phyloP scores from a whole-genome alignment of 2,888 invertebrate species.

The Ametastegia equiseti region DNA sequence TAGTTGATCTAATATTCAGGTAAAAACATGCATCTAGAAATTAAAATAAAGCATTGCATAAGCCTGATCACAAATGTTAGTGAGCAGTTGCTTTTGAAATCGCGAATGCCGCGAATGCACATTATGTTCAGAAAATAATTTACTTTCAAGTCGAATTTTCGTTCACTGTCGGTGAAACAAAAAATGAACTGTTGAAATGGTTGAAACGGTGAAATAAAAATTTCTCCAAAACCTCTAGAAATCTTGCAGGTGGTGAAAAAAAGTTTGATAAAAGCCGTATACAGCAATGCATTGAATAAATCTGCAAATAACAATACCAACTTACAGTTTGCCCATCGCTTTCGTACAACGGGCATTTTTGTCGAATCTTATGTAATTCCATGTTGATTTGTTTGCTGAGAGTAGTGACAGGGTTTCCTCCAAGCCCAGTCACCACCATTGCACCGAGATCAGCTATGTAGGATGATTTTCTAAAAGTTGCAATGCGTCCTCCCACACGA shows the following conservation, averaged over 20 bases:
- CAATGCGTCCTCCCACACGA: slow-evolving; percentile 97
- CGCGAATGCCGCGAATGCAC: neutral
- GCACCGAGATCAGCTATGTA: slow-evolving; percentile 91
- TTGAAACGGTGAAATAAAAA: too few relatives aligned
- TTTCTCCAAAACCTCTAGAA: too few relatives aligned
- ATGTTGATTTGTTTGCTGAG: slow-evolving; percentile 97
- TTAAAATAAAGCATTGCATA: too few relatives aligned
- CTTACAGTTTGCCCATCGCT: slow-evolving; percentile 93
- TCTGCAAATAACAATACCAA: slow-evolving; percentile 47
- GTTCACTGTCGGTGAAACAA: too few relatives aligned
- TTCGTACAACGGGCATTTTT: slow-evolving; percentile 97
- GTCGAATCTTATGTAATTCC: slow-evolving; percentile 96
- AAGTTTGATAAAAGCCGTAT: too few relatives aligned
- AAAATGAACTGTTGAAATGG: too few relatives aligned
- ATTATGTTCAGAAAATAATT: too few relatives aligned
- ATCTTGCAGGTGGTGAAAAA: too few relatives aligned
- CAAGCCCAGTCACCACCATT: slow-evolving; percentile 98
- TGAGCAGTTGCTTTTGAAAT: neutral
- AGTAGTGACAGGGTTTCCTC: slow-evolving; percentile 97
- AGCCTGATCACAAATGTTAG: too few relatives aligned
- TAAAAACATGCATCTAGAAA: too few relatives aligned
- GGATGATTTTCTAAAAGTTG: slow-evolving; percentile 94
- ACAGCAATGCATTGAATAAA: slow-evolving; percentile 21
- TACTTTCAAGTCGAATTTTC: too few relatives aligned
- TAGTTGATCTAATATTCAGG: too few relatives aligned